Evolutionary conservation across 2,888 invertebrate genomes (phyloP).

Genomic region (Rhagophthalmus giganteus): DNA sequence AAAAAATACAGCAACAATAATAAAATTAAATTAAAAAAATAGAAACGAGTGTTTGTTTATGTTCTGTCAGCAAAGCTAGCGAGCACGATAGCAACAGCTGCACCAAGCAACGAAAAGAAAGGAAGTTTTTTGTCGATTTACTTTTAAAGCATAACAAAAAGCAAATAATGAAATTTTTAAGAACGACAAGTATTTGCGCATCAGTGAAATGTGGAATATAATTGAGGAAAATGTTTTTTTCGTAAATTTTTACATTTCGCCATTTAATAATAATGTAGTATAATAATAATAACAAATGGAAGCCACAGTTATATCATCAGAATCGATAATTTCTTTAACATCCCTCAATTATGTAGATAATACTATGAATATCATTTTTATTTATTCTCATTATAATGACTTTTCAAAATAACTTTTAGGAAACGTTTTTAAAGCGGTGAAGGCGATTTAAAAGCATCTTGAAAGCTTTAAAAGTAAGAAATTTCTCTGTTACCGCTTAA

Average conservation of each 20-base stretch:
- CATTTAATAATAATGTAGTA: no score
- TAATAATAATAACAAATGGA: constrained; percentile 29
- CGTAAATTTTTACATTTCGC: constrained; percentile 16
- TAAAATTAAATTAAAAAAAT: constrained; percentile 37
- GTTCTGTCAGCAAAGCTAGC: constrained; percentile 49
- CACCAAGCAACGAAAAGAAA: constrained; percentile 36
- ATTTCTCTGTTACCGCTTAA: constrained; percentile 14
- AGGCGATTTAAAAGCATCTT: constrained; percentile 9
- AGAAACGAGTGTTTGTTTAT: constrained; percentile 44
- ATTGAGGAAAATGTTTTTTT: constrained; percentile 18
- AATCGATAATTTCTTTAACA: constrained; percentile 18
- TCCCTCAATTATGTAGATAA: constrained; percentile 26
- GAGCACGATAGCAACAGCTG: constrained; percentile 47
- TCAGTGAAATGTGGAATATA: background rate
- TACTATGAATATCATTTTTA: constrained; percentile 10
- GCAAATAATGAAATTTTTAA: no score
- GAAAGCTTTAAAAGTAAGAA: constrained; percentile 15
- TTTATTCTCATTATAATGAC: constrained; percentile 7
- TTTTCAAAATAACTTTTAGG: background rate
- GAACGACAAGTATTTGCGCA: background rate
- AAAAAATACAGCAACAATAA: constrained; percentile 42
- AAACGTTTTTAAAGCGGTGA: constrained; percentile 15
- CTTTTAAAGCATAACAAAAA: constrained; percentile 21
- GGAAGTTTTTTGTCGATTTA: constrained; percentile 8
- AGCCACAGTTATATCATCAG: constrained; percentile 28